phyloP scores from a whole-genome alignment of 2,888 invertebrate species.

The Opisthograptis luteolata region DNA sequence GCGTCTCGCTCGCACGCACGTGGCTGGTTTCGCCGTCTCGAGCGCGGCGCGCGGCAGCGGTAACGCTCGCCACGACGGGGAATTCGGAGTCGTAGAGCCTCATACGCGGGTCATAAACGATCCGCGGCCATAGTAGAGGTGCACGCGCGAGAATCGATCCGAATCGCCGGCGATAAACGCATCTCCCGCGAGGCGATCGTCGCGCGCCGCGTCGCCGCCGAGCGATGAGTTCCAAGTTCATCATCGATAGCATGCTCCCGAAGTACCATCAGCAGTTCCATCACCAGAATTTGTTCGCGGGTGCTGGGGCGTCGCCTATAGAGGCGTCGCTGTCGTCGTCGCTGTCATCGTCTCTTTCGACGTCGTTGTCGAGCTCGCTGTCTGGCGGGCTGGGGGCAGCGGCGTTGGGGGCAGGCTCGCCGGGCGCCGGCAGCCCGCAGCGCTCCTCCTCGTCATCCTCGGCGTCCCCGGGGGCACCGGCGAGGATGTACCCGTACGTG shows the following conservation, averaged over 20 bases:
- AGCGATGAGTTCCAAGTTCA: conserved; percentile 98
- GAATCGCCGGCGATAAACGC: conserved; percentile 83
- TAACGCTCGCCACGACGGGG: conserved; percentile 86
- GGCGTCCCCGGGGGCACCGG: conserved; percentile 89
- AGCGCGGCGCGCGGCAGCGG: conserved; percentile 81
- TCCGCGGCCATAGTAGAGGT: conserved; percentile 88
- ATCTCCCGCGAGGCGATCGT: conserved; percentile 83
- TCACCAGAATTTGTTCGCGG: conserved; percentile 84
- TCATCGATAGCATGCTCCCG: conserved; percentile 98
- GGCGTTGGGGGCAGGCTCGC: conserved; percentile 85
- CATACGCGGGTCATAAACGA: conserved; percentile 94
- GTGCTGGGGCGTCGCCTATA: conserved; percentile 89
- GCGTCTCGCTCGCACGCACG: conserved; percentile 74
- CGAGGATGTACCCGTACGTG: conserved; percentile 97
- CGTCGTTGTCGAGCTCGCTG: conserved; percentile 84
- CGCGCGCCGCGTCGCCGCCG: conserved; percentile 84
- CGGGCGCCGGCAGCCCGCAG: conserved; percentile 86
- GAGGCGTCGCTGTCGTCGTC: conserved; percentile 86
- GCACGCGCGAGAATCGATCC: conserved; percentile 85
- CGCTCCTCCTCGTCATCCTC: conserved; percentile 86
- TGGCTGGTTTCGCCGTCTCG: conserved; percentile 80
- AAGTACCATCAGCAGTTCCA: conserved; percentile 93
- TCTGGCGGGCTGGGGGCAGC: conserved; percentile 86
- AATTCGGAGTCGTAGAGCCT: conserved; percentile 93
- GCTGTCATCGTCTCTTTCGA: conserved; percentile 84